Evolutionary conservation across 35 echinoderm and acorn worm species (phyloP).

Genomic region (Anneissia japonica): DNA sequence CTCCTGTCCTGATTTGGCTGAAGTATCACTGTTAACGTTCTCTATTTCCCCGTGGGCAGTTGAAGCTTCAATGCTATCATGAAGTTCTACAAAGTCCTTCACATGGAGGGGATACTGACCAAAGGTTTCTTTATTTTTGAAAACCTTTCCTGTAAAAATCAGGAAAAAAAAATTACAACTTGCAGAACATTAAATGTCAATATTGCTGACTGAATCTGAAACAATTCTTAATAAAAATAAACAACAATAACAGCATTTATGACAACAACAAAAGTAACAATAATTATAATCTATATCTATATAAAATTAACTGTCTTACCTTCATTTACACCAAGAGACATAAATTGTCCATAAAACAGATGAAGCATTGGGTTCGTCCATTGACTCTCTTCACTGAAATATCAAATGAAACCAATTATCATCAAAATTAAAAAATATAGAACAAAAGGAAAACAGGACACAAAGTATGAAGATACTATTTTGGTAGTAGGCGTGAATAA

Average conservation of each 20-base stretch:
- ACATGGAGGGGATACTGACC: slow-evolving; percentile 93
- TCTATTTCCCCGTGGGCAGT: slow-evolving; percentile 91
- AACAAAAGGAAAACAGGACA: too few relatives aligned
- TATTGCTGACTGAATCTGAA: not conserved
- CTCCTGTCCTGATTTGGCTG: slow-evolving; percentile 82
- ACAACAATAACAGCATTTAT: not conserved
- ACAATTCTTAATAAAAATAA: not conserved
- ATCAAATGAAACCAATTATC: not conserved
- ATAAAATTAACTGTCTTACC: slow-evolving; percentile 40
- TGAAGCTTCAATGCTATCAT: slow-evolving; percentile 89
- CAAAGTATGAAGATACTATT: too few relatives aligned
- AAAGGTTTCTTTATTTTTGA: slow-evolving; percentile 90
- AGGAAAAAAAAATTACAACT: too few relatives aligned
- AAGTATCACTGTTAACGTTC: slow-evolving; percentile 66
- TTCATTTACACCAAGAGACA: slow-evolving; percentile 93
- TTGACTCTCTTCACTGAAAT: slow-evolving; percentile 35
- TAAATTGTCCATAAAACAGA: slow-evolving; percentile 97
- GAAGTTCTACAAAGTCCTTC: slow-evolving; percentile 69
- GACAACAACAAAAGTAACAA: not conserved
- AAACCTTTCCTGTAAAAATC: slow-evolving; percentile 59
- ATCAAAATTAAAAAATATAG: too few relatives aligned
- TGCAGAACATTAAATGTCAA: too few relatives aligned
- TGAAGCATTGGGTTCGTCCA: slow-evolving; percentile 85
- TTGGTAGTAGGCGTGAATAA: too few relatives aligned
- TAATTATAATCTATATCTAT: too few relatives aligned